Base-by-base conservation (phyloP, 2,888 invertebrate species). In the Xestia rhomboidea region DNA sequence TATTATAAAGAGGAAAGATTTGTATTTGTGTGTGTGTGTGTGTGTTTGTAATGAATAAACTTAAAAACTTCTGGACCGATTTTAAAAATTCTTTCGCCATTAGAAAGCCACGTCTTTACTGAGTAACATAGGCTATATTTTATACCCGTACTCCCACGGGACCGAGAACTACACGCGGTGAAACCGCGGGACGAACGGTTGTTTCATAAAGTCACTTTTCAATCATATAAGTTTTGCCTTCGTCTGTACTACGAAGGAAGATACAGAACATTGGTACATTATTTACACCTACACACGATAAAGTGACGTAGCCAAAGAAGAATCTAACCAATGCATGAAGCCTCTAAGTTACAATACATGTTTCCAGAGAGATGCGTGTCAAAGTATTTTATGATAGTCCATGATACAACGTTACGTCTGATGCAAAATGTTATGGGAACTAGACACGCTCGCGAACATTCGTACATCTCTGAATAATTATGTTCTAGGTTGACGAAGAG, bases 351-450 rank as follows among this genome's bases (percentile, higher is more conserved):
- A 66, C n/a, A n/a, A n/a, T n/a, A n/a, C 70, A 60, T 62, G 71
- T 75, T 68, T 49, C 49, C 11, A 74, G 54, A 68, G 66, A 74
- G 73, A 76, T 80, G 84, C 87, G 69, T 87, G 74, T 76, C 67
- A 64, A 66, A 71, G 57, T 60, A 84, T 72, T 74, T 62, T 79
- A 76, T 71, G 62, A 63, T 71, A 54, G 54, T 51, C 62, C 46
- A 84, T 62, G 87, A 73, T 87, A 73, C 66, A 80, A 87, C 67
- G 73, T 84, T 76, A 79, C 60, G 63, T 81, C 73, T 82, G 77
- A 81, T 84, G 77, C 72, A 83, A 81, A 83, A 78, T 83, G 70
- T 82, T 84, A 86, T 88, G 84, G 83, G 83, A 88, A 86, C 73
- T 79, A 79, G 82, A 83, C 73, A 76, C 68, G 81, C 73, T 82